Percentiles rank a stretch among this genome's conserved stretches.
phyloP scores from a whole-genome alignment of 2,113 vertebrate species.

The Malurus alboscapulatus region DNA sequence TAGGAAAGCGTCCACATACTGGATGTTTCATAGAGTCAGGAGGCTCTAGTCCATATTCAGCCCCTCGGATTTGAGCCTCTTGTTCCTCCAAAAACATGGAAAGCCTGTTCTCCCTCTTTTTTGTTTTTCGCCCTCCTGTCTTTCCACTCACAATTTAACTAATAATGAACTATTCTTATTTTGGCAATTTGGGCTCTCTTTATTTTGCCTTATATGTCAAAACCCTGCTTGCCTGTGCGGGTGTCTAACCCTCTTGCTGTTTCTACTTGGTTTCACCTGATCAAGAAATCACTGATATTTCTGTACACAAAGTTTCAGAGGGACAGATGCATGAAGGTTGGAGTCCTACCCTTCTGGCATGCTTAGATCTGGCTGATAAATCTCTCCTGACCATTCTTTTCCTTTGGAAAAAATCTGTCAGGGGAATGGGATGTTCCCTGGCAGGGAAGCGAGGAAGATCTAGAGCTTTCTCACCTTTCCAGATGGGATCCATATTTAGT shows the following conservation, averaged over 20 bases:
- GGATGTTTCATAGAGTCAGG: not conserved
- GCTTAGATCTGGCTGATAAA: conserved; percentile 21
- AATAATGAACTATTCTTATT: not conserved
- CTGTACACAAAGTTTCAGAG: conserved; percentile 46
- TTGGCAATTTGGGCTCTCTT: not conserved
- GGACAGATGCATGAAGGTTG: conserved; percentile 42
- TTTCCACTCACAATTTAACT: not conserved
- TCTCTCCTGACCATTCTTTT: conserved; percentile 33
- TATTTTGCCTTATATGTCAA: not conserved
- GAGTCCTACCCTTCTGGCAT: conserved; percentile 40
- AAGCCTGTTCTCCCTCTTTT: not conserved
- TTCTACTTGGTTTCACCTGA: conserved; percentile 23
- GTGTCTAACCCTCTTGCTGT: not conserved
- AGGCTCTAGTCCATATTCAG: not conserved
- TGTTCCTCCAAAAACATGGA: not conserved
- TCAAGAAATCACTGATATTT: conserved; percentile 57
- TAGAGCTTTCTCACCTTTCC: conserved; percentile 45
- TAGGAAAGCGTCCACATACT: not conserved
- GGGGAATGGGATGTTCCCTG: not conserved
- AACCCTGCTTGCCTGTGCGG: not conserved
- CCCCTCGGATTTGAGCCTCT: not conserved
- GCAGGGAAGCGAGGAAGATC: not conserved
- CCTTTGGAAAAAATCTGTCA: not conserved
- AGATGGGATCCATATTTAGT: conserved; percentile 8
- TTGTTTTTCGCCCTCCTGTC: accelerated